These are phyloP conservation scores for Narcine bancroftii DNA, from an alignment of 2,113 vertebrate genomes.

Conservation along the genomic window DNA sequence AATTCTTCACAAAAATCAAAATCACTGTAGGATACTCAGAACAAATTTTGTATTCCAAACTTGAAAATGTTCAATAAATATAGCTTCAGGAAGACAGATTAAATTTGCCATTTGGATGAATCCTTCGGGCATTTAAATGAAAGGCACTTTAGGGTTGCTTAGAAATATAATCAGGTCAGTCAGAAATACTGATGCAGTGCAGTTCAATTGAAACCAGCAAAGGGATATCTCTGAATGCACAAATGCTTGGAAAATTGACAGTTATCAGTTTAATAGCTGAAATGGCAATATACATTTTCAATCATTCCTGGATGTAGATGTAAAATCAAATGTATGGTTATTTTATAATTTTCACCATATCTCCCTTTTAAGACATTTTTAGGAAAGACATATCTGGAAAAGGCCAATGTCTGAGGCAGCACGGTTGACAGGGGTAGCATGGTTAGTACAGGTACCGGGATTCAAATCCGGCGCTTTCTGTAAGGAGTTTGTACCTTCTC, in stretches of 20 bases:
- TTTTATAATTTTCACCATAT: neutral
- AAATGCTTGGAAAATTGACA: neutral
- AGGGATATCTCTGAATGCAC: neutral
- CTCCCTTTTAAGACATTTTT: too few species aligned
- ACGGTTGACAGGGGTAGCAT: too few species aligned
- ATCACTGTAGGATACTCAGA: neutral
- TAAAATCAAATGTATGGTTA: neutral
- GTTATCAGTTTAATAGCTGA: neutral
- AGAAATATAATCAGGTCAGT: neutral
- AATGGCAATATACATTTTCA: neutral
- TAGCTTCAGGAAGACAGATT: neutral
- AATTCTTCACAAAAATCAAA: neutral
- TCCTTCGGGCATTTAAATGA: neutral
- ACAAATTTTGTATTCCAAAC: neutral
- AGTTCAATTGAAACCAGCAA: neutral
- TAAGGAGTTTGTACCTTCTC: too few species aligned
- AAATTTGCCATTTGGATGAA: neutral
- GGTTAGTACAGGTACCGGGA: too few species aligned
- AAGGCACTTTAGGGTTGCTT: neutral
- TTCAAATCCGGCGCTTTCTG: too few species aligned
- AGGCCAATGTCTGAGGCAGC: too few species aligned
- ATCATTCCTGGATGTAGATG: neutral
- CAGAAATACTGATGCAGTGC: neutral
- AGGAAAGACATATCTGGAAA: too few species aligned
- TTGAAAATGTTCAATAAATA: neutral